A percentile compares a stretch with the other conserved stretches of the same genome.
These are phyloP conservation scores for Aphaenogaster floridana DNA, from an alignment of 1,140 invertebrate genomes.

Conservation along the genomic window DNA sequence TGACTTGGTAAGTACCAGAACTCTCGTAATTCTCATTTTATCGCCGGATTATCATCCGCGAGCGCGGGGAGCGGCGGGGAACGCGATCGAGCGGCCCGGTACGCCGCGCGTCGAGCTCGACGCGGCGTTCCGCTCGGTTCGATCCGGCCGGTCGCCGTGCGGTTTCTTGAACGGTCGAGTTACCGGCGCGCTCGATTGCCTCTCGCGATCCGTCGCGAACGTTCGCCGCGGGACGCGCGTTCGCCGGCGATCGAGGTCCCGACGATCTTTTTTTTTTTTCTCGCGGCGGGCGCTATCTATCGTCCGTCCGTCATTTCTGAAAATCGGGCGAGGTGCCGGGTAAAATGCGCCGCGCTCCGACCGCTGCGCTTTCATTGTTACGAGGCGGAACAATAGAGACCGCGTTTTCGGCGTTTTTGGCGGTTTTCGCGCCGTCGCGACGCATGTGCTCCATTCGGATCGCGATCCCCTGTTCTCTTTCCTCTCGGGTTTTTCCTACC, in stretches of 20 bases:
- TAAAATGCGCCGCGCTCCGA: not conserved
- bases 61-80: no score
- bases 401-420: not conserved
- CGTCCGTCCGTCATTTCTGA: not conserved
- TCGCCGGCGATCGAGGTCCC: not conserved
- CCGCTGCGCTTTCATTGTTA: constrained; percentile 27
- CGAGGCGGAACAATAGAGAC: not conserved
- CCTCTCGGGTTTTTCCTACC: not conserved
- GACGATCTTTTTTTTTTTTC: not conserved
- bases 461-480: not conserved
- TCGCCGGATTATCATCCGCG: not conserved
- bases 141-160: not conserved
- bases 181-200: not conserved
- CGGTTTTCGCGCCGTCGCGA: not conserved
- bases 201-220: not conserved
- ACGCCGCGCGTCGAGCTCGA: not conserved
- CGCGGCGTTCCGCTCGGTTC: not conserved
- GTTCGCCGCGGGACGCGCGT: not conserved
- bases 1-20: constrained; percentile 79
- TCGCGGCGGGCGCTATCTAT: not conserved
- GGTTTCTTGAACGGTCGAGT: not conserved
- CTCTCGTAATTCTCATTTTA: not conserved
- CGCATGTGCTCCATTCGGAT: not conserved
- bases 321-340: not conserved
- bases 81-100: no score